Conservation (phyloP, 1,140 invertebrate genomes). For the Mylabris phalerata region DNA sequence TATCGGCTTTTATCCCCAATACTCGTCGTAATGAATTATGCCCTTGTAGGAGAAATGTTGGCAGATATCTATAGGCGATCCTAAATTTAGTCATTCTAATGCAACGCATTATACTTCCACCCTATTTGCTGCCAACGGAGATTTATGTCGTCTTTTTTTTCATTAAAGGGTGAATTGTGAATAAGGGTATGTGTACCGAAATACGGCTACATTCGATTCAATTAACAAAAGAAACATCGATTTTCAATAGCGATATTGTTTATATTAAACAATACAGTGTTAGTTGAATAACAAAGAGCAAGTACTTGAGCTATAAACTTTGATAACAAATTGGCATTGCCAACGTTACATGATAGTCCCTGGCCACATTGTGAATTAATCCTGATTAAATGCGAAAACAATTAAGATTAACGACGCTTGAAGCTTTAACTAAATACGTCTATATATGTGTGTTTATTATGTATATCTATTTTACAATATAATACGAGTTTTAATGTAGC, state of each 20-base stretch:
- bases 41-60: no score
- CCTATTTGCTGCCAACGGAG: slow-evolving; percentile 7
- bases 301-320: slow-evolving; percentile 16
- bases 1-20: neutral
- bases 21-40: slow-evolving; percentile 7
- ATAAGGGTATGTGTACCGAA: no score
- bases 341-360: slow-evolving; percentile 13
- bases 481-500: neutral
- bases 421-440: slow-evolving; percentile 9
- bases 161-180: neutral
- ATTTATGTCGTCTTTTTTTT: slow-evolving; percentile 6
- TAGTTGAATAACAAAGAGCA: slow-evolving; percentile 7
- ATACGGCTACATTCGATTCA: no score
- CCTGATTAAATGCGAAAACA: slow-evolving; percentile 20
- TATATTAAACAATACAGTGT: no score
- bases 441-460: no score
- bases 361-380: slow-evolving; percentile 15
- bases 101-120: slow-evolving; percentile 9
- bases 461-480: no score
- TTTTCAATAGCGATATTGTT: no score
- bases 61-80: neutral
- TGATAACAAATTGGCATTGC: slow-evolving; percentile 12
- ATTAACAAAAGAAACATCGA: no score
- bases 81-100: slow-evolving; percentile 3
- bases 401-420: slow-evolving; percentile 18